Base-by-base conservation (phyloP, 2,797 vertebrate genomes). In the Ibycter americanus region DNA sequence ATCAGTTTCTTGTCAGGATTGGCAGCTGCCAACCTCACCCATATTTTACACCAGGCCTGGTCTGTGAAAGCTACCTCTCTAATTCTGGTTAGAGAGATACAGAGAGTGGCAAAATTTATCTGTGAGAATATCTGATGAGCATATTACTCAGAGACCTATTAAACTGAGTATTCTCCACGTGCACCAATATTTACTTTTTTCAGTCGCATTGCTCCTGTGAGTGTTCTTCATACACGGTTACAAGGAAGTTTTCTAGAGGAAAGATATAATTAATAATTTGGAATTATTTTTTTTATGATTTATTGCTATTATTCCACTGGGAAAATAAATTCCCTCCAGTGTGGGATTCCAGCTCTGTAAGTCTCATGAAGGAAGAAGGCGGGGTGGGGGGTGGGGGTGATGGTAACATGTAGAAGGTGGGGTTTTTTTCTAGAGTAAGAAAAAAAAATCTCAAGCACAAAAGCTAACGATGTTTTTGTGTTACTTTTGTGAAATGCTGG, bases 301-400 rank as follows among this genome's bases (percentile, higher is more conserved):
- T 20, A 40, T 61, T 65, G 2, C 4, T 67, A 3, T n/a, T 49
- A 73, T 73, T 86, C 29, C 4, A 18, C 12, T 52, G 66, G n/a
- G 23, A 27, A 82, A 90, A 58, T 32, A 29, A 82, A 80, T 7
- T 46, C 16, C 5, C 26, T 55, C 12, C 14, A 3, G 3, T 1
- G 11, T 47, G 38, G 12, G 21, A 51, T 63, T 71, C 49, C 36
- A 68, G 25, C 17, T 79, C 58, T 72, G 9, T 6, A 31, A 44
- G 1, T 22, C 31, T 86, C 38, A 27, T 31, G 49, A 65, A 93
- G 22, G 59, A 65, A 38, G 9, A 63, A 42, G 2, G 3, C 11
- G 3, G 3, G 12, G 3, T 0, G 0, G 4, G 26, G 8, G 15
- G 13, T 17, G 40, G 38, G 12, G 2, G 40, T 42, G 4, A 22